These are phyloP conservation scores for Hemibagrus guttatus DNA, from an alignment of 2,797 vertebrate genomes.

Conservation along the genomic window DNA sequence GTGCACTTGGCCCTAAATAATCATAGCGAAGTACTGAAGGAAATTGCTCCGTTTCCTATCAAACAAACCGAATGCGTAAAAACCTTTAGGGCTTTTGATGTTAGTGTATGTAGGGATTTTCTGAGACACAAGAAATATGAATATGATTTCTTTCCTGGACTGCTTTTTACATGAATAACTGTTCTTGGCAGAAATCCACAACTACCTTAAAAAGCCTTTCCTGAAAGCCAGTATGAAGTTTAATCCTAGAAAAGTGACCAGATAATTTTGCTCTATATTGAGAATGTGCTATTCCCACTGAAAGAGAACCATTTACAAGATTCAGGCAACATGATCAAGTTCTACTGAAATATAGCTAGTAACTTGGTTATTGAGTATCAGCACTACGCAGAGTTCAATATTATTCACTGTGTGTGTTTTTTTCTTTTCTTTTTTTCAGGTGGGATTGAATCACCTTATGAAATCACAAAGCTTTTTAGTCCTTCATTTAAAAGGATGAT, in stretches of 20 bases:
- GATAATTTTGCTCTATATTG: slow-evolving; percentile 45
- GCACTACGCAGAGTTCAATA: not conserved
- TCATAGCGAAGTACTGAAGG: slow-evolving; percentile 26
- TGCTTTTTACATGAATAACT: slow-evolving; percentile 46
- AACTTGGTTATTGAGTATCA: not conserved
- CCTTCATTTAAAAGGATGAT: not conserved
- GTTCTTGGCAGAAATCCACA: slow-evolving; percentile 36
- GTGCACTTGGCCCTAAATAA: slow-evolving; percentile 26
- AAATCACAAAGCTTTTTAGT: slow-evolving; percentile 1
- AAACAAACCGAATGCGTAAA: slow-evolving; percentile 21
- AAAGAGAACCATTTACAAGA: slow-evolving; percentile 35
- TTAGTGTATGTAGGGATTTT: slow-evolving; percentile 33
- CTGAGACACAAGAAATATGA: slow-evolving; percentile 31
- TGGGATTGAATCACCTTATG: not conserved
- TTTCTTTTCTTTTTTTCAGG: not conserved
- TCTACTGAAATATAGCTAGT: slow-evolving; percentile 22
- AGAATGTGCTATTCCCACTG: slow-evolving; percentile 15
- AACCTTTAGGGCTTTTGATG: slow-evolving; percentile 20
- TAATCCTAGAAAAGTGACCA: slow-evolving; percentile 36
- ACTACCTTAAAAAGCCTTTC: slow-evolving; percentile 25
- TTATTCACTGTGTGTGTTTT: not conserved
- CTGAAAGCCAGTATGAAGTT: slow-evolving; percentile 32
- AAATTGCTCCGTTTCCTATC: slow-evolving; percentile 36
- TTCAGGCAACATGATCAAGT: slow-evolving; percentile 21
- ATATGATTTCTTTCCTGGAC: slow-evolving; percentile 26